Base-by-base conservation (phyloP, 2,113 vertebrate genomes). In the Isurus oxyrinchus region DNA sequence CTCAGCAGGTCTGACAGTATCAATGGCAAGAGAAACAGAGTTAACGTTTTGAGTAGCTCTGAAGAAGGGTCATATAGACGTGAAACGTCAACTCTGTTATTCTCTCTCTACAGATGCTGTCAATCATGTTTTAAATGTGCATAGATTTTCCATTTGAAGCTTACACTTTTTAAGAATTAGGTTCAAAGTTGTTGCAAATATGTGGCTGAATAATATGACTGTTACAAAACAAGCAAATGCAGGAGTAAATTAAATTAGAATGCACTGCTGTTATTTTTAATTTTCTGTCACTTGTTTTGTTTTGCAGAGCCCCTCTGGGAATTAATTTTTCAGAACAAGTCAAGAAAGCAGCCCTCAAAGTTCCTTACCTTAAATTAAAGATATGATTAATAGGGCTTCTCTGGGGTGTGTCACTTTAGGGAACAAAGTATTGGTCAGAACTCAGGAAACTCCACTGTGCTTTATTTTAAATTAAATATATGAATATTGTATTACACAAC, bases 291-390 rank as follows among this genome's bases (percentile, higher is more conserved):
- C 25, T 31, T 72, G 23, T 84, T 96, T 19, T 96, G 13, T 94
- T 8, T 97, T 97, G 21, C 96, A 99, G 99, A 97, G 98, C 98
- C 96, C 98, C 98, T 2, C 98, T 99, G 96, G 99, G 99, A 96
- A 97, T 97, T 95, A 98, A 99, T 97, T 98, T 99, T 97, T 98
- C 98, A 81, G 97, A 98, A 95, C 97, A 98, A 97, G 99, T 99
- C 96, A 98, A 97, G 97, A 97, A 98, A 72, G 98, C 98, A 55
- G 97, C 98, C 11, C 99, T 99, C 97, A 98, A 97, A 97, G 86
- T 99, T 44, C 99, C 98, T 27, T 84, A 14, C 63, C 79, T 99
- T 97, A 98, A 97, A 97, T 96, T 98, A 61, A 98, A 97, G 96
- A 98, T 98, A 96, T 67, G 16, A 96, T 55, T 13, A 76, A 72